Evolutionary conservation across 53 echinoderm and acorn worm genomes (phyloP).

Genomic region (Holothuria scabra): DNA sequence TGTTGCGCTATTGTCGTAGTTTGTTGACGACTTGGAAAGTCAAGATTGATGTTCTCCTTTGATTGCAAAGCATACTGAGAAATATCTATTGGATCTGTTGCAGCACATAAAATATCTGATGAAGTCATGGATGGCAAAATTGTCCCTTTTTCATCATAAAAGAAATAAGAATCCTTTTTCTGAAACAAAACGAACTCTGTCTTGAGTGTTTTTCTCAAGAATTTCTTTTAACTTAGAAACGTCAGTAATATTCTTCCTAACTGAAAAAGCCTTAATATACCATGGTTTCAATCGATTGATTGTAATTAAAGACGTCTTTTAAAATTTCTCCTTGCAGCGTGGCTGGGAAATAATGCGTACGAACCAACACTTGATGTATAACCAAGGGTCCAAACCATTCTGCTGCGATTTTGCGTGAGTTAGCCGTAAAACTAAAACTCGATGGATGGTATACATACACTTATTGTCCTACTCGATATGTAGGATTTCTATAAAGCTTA

Average conservation of each 20-base stretch:
- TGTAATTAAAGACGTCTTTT: slow-evolving; percentile 43
- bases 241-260: neutral
- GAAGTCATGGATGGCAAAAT: no score
- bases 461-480: slow-evolving; percentile 35
- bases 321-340: slow-evolving; percentile 43
- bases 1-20: neutral
- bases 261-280: neutral
- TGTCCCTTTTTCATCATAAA: no score
- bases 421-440: slow-evolving; percentile 30
- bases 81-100: no score
- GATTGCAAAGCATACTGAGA: no score
- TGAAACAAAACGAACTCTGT: no score
- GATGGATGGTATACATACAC: neutral
- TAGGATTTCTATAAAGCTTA: neutral
- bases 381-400: slow-evolving; percentile 42
- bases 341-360: slow-evolving; percentile 37
- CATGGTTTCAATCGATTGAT: slow-evolving; percentile 24
- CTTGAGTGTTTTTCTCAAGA: no score
- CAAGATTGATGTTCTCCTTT: neutral
- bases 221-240: no score
- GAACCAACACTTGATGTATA: slow-evolving; percentile 27
- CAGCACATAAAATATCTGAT: no score
- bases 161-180: no score
- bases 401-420: slow-evolving; percentile 33
- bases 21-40: neutral